Percentiles rank a stretch among this genome's conserved stretches.
These are phyloP conservation scores for Pycnomerus fuliginosus DNA, from an alignment of 2,888 invertebrate genomes.

Conservation along the genomic window DNA sequence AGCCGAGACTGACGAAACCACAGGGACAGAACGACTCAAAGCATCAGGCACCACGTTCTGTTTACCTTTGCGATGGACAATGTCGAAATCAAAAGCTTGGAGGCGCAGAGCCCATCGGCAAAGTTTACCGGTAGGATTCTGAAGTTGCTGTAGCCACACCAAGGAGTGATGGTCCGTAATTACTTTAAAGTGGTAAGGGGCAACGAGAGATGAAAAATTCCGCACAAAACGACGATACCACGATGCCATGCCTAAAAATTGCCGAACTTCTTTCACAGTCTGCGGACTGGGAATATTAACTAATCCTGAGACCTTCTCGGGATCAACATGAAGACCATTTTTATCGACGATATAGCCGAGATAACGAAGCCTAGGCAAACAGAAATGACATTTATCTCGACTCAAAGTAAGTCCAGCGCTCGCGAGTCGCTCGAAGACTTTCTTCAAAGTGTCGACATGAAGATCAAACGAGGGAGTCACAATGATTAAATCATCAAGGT, in stretches of 20 bases:
- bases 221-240: conserved; percentile 24
- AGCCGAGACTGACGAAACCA: too few species aligned
- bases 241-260: conserved; percentile 25
- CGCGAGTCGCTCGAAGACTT: not conserved
- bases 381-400: conserved; percentile 23
- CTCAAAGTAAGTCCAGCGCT: conserved; percentile 28
- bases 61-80: too few species aligned
- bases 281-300: conserved; percentile 19
- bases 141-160: too few species aligned
- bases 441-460: not conserved
- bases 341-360: conserved; percentile 25
- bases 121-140: too few species aligned
- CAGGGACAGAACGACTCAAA: too few species aligned
- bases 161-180: too few species aligned
- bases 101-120: too few species aligned
- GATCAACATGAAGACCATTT: conserved; percentile 19
- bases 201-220: not conserved
- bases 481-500: conserved; percentile 20
- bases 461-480: conserved; percentile 12
- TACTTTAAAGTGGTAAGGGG: too few species aligned
- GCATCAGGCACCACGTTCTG: too few species aligned
- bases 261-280: conserved; percentile 20
- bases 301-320: conserved; percentile 25
- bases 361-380: conserved; percentile 22
- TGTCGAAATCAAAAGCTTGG: too few species aligned